A percentile compares a stretch with the other conserved stretches of the same genome.
phyloP scores from a whole-genome alignment of 2,113 vertebrate genomes.

The Desmodus rotundus region DNA sequence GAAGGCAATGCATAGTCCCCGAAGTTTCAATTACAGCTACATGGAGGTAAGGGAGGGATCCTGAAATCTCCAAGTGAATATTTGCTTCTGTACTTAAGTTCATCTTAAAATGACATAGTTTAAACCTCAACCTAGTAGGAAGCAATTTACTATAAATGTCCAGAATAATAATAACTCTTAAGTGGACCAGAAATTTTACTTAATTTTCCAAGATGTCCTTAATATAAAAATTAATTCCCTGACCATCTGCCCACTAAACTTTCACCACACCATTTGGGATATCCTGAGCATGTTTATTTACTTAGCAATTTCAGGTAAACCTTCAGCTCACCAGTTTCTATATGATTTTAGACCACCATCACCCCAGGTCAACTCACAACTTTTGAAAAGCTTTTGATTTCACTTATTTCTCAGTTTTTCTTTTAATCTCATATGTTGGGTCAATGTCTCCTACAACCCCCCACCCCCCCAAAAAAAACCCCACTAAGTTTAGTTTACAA shows the following conservation, averaged over 20 bases:
- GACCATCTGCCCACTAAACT: neutral
- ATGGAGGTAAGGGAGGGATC: neutral
- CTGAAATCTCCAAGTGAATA: neutral
- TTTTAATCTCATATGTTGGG: neutral
- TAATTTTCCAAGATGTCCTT: neutral
- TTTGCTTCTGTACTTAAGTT: neutral
- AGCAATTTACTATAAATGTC: neutral
- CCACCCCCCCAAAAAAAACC: neutral
- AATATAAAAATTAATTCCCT: neutral
- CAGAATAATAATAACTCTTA: neutral
- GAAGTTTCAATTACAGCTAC: neutral
- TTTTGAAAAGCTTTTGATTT: conserved; percentile 56
- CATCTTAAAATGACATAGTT: neutral
- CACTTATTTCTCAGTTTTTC: conserved; percentile 55
- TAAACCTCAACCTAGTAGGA: neutral
- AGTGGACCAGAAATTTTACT: neutral
- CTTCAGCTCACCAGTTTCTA: conserved; percentile 30
- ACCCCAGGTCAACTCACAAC: neutral
- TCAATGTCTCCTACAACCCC: neutral
- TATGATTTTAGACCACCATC: conserved; percentile 40
- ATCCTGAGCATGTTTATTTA: neutral
- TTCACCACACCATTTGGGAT: neutral
- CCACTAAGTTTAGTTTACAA: neutral
- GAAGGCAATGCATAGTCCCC: neutral
- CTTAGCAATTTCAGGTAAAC: conserved; percentile 37